Evolutionary conservation across 2,113 vertebrate genomes (phyloP).

Genomic region (Uria lomvia): DNA sequence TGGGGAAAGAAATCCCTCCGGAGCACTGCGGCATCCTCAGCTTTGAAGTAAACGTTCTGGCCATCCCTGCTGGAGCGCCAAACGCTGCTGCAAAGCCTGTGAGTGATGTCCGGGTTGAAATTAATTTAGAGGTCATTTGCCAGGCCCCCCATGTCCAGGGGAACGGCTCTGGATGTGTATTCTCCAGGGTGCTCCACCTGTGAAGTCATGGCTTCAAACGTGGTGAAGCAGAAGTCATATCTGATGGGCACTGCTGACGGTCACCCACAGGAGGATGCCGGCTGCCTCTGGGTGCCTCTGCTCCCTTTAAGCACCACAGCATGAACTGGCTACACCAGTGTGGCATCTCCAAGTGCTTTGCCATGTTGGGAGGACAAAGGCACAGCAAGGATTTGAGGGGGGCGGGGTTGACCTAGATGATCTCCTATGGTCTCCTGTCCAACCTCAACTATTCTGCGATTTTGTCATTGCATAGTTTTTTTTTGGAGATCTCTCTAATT

Average conservation of each 20-base stretch:
- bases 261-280: not conserved
- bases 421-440: not conserved
- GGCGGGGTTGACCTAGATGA: not conserved
- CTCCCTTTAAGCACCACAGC: not conserved
- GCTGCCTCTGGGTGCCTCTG: not conserved
- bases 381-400: not conserved
- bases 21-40: not conserved
- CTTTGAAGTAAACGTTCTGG: not conserved
- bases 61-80: not conserved
- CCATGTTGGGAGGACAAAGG: not conserved
- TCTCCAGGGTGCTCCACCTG: not conserved
- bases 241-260: not conserved
- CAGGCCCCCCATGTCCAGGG: not conserved
- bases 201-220: not conserved
- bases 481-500: not conserved
- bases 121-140: not conserved
- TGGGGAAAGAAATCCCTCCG: not conserved
- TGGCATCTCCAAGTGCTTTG: not conserved
- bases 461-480: not conserved
- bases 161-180: not conserved
- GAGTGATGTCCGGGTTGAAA: not conserved
- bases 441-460: not conserved
- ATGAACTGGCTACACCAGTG: not conserved
- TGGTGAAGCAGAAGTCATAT: not conserved
- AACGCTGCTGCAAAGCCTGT: not conserved